Base-by-base conservation (phyloP, 2,888 invertebrate genomes). In the Luperina nickerlii region DNA sequence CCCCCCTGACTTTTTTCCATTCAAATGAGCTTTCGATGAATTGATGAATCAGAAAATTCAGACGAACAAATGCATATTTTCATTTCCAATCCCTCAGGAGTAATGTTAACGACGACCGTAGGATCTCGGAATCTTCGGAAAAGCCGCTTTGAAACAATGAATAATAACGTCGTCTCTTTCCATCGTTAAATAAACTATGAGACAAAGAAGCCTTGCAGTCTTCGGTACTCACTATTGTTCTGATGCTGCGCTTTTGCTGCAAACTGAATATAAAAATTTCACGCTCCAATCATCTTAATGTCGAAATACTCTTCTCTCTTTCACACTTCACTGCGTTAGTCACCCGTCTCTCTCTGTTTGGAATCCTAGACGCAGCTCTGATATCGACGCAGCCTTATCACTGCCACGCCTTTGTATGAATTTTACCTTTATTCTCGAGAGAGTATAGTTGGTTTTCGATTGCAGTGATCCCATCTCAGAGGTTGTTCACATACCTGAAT, bases 341-440 rank as follows among this genome's bases (percentile, higher is more conserved):
- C 72, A 82, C 27, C 91, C 78, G 79, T 94, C 95, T 92, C 95
- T 72, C 90, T 96, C 94, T 88, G 88, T 92, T 93, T 89, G 92
- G 92, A 92, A 94, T 96, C 95, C 96, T 96, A 96, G 96, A 96
- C 96, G 93, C 94, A 95, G 95, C 94, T 94, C 93, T 96, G 96
- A 96, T 96, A 96, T 96, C 96, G 96, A 96, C 96, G 96, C 95
- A 95, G 94, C 93, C 95, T 96, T 96, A 96, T 96, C 96, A 96
- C 91, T 93, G 87, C 78, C 73, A 75, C 71, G 73, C 83, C 89
- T 85, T 74, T 88, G 89, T 82, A 80, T 90, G 82, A 94, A 90
- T 93, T 90, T 86, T 91, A 81, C 75, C 92, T 90, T 90, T 96
- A 94, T 92, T 74, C 1, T 13, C n/a, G 62, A 62, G 13, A 1